Conservation (phyloP, 2,113 vertebrate species). For the Dipodomys stephensi region DNA sequence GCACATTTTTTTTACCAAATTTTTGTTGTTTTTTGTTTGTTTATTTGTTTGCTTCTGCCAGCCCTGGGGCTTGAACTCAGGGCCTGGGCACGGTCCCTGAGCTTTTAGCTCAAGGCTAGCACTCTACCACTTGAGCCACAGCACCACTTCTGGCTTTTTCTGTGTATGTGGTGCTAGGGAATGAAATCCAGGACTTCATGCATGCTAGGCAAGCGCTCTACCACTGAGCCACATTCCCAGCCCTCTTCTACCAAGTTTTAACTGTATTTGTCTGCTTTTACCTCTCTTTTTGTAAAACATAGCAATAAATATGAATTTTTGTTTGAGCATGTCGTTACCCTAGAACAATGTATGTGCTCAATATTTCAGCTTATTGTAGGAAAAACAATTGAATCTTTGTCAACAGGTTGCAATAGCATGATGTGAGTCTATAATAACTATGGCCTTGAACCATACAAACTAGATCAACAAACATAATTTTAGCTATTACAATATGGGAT, state of each 20-base stretch:
- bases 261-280: not conserved
- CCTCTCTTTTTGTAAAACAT: not conserved
- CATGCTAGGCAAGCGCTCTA: too few species aligned
- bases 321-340: not conserved
- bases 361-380: not conserved
- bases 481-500: not conserved
- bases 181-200: too few species aligned
- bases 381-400: conserved; percentile 24
- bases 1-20: not conserved
- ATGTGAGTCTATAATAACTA: not conserved
- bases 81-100: too few species aligned
- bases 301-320: not conserved
- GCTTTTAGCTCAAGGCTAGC: too few species aligned
- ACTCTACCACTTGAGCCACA: too few species aligned
- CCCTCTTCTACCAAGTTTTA: not conserved
- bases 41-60: too few species aligned
- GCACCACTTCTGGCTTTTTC: too few species aligned
- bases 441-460: not conserved
- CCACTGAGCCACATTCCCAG: too few species aligned
- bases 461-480: not conserved
- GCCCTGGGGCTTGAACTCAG: not conserved
- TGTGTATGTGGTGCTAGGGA: too few species aligned
- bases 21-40: too few species aligned
- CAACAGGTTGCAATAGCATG: not conserved
- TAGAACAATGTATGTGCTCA: not conserved